phyloP scores from a whole-genome alignment of 2,113 vertebrate species.

The Hippocampus zosterae region DNA sequence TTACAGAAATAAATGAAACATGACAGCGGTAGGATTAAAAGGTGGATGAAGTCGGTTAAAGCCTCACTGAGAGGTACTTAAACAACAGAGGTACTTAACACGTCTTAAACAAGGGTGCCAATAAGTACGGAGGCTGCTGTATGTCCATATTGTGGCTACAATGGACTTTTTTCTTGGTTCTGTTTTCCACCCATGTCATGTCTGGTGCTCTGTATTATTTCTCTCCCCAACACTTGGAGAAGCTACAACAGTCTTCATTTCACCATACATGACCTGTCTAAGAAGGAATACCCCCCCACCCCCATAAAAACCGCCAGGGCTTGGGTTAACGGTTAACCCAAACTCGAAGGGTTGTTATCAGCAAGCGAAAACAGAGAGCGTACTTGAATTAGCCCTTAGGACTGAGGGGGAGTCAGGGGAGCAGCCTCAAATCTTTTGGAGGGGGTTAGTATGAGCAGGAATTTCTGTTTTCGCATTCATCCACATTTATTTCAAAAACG shows the following conservation, averaged over 20 bases:
- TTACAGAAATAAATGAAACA: neutral
- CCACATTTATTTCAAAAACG: constrained; percentile 42
- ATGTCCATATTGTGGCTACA: too few relatives aligned
- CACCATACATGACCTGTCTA: neutral
- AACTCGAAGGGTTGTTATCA: neutral
- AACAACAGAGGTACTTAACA: too few relatives aligned
- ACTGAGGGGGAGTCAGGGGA: constrained; percentile 66
- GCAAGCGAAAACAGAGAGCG: neutral
- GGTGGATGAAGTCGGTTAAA: too few relatives aligned
- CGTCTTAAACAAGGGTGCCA: too few relatives aligned
- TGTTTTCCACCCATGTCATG: too few relatives aligned
- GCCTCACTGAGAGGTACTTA: too few relatives aligned
- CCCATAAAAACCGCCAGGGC: neutral
- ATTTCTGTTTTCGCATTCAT: constrained; percentile 35
- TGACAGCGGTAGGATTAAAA: neutral
- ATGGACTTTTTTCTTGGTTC: too few relatives aligned
- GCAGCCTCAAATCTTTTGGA: constrained; percentile 74
- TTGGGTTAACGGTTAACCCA: neutral
- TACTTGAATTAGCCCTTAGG: neutral
- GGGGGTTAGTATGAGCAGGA: constrained; percentile 43
- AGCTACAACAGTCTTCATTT: neutral
- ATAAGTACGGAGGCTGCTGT: too few relatives aligned
- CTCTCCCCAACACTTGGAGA: neutral
- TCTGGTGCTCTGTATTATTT: neutral
- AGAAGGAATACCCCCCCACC: neutral